Conservation (phyloP, 2,888 invertebrate species). For the Tenthredo scrophulariae region DNA sequence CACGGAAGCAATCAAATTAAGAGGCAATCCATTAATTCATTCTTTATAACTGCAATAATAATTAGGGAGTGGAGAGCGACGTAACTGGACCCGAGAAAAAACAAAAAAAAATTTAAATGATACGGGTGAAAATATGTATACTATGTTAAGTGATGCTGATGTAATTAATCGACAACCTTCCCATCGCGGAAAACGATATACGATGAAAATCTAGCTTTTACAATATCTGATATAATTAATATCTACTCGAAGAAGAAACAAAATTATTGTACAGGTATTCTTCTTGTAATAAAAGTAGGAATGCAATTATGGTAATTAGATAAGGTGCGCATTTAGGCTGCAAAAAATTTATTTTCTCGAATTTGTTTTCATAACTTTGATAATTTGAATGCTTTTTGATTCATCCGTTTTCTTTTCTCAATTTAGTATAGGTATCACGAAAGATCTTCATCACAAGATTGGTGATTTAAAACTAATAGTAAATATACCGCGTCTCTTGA, state of each 20-base stretch:
- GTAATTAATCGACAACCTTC: too few relatives aligned
- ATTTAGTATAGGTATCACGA: not conserved
- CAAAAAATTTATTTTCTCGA: not conserved
- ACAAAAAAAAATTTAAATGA: not conserved
- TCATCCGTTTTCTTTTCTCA: not conserved
- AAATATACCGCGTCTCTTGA: not conserved
- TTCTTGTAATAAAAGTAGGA: not conserved
- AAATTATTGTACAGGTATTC: not conserved
- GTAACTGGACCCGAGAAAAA: not conserved
- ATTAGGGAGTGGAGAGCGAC: not conserved
- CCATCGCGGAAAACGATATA: too few relatives aligned
- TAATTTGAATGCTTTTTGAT: not conserved
- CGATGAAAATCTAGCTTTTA: too few relatives aligned
- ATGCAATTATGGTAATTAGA: not conserved
- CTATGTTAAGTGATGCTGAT: too few relatives aligned
- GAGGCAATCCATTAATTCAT: constrained; percentile 48
- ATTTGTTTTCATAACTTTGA: not conserved
- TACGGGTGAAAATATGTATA: not conserved
- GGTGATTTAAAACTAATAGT: not conserved
- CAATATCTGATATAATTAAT: too few relatives aligned
- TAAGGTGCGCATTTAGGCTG: not conserved
- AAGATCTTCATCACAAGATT: not conserved
- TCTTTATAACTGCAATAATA: not conserved
- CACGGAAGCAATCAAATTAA: constrained; percentile 64
- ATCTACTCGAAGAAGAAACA: too few relatives aligned